Conservation (phyloP, 2,888 invertebrate species). For the Rhyacophila evoluta region DNA sequence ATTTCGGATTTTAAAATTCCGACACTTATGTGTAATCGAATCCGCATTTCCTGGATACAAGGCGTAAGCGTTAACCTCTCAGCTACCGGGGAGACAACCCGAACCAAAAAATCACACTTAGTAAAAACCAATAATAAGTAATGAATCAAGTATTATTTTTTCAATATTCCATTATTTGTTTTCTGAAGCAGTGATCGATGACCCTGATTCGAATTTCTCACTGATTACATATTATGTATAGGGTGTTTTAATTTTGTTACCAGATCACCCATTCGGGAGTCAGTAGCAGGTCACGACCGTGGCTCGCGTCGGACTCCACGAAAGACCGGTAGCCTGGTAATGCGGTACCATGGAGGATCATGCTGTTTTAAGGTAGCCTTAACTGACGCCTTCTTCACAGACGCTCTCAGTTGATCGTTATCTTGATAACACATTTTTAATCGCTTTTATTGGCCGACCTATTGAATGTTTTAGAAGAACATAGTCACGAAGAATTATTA, state of each 20-base stretch:
- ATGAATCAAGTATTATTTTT: too few relatives aligned
- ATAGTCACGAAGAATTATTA: too few relatives aligned
- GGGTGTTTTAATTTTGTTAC: slow-evolving; percentile 8
- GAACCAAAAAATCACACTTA: too few relatives aligned
- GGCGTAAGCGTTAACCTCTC: too few relatives aligned
- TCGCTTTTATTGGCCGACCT: background rate
- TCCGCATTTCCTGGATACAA: too few relatives aligned
- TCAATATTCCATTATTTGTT: too few relatives aligned
- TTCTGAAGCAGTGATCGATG: too few relatives aligned
- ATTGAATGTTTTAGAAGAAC: too few relatives aligned
- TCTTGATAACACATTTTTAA: slow-evolving; percentile 14
- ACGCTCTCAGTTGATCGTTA: background rate
- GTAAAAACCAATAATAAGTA: too few relatives aligned
- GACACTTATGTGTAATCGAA: too few relatives aligned
- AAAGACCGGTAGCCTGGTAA: background rate
- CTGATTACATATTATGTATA: background rate
- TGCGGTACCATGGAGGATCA: background rate
- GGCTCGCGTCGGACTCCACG: background rate
- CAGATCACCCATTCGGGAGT: background rate
- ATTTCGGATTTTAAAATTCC: too few relatives aligned
- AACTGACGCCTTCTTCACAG: background rate
- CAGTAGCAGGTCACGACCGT: slow-evolving; percentile 19
- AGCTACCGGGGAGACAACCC: too few relatives aligned
- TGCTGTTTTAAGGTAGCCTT: background rate
- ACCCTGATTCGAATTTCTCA: background rate